Percentiles rank a stretch among this genome's conserved stretches.
Evolutionary conservation across 1,140 invertebrate species (phyloP).

Genomic region (Anoplolepis gracilipes): DNA sequence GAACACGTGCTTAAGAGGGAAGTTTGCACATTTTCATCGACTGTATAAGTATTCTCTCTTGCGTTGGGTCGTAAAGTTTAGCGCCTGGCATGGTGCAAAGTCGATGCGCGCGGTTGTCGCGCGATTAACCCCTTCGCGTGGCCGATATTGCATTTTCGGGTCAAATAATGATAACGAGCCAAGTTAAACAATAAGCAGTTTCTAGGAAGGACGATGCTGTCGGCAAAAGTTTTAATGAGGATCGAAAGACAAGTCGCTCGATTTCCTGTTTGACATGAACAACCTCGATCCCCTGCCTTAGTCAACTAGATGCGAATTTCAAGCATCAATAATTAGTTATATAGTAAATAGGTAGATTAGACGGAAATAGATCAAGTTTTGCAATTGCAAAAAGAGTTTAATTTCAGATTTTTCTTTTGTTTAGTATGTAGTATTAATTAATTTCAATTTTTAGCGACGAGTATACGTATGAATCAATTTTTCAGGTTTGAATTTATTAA

Average conservation of each 20-base stretch:
- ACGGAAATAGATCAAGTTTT: not conserved
- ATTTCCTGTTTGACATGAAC: conserved; percentile 14
- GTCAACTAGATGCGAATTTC: not conserved
- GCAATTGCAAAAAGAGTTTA: not conserved
- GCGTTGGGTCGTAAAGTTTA: conserved; percentile 47
- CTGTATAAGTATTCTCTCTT: conserved; percentile 3
- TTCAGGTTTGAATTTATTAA: too few species aligned
- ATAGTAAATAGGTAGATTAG: conserved; percentile 5
- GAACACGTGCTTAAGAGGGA: conserved; percentile 12
- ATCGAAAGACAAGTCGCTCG: conserved; percentile 31
- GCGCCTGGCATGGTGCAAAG: conserved; percentile 12
- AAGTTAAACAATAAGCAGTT: conserved; percentile 67
- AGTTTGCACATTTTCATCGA: conserved; percentile 43
- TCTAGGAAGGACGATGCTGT: conserved; percentile 11
- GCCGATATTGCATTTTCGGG: conserved; percentile 58
- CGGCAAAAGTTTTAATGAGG: conserved; percentile 64
- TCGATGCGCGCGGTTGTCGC: conserved; percentile 46
- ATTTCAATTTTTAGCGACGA: not conserved
- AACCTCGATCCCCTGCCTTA: not conserved
- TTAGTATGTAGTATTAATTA: not conserved
- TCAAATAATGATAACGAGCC: conserved; percentile 62
- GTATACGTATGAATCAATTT: not conserved
- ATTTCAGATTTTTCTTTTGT: too few species aligned
- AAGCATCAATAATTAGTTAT: conserved; percentile 8
- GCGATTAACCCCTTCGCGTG: conserved; percentile 61